Percentiles rank a stretch among this genome's conserved stretches.
These are phyloP conservation scores for Prorops nasuta DNA, from an alignment of 1,140 invertebrate genomes.

Conservation along the genomic window DNA sequence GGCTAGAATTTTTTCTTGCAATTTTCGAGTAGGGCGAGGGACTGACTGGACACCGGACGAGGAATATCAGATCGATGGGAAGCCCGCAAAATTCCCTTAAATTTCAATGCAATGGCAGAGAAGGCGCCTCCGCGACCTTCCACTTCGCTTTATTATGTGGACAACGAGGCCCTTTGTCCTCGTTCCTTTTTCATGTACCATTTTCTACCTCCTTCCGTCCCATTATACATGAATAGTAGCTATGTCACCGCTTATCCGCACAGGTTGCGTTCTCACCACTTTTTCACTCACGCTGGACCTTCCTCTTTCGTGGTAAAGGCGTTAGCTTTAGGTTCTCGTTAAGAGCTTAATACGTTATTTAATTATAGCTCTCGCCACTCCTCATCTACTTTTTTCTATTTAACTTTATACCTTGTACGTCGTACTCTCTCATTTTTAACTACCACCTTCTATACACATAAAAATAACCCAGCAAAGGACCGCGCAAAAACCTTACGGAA, in stretches of 20 bases:
- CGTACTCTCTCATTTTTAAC: too few relatives aligned
- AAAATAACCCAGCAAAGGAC: too few relatives aligned
- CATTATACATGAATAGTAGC: constrained; percentile 26
- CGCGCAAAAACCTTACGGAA: too few relatives aligned
- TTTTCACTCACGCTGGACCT: too few relatives aligned
- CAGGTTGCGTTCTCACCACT: neutral
- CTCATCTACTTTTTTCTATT: neutral
- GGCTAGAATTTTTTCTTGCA: constrained; percentile 19
- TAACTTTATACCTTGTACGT: too few relatives aligned
- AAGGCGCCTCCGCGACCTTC: neutral
- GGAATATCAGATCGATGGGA: too few relatives aligned
- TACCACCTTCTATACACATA: too few relatives aligned
- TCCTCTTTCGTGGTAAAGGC: too few relatives aligned
- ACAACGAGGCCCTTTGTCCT: constrained; percentile 24
- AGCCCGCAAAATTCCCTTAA: too few relatives aligned
- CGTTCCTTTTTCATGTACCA: constrained; percentile 29
- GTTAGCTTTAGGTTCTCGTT: constrained; percentile 8
- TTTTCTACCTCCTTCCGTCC: constrained; percentile 28
- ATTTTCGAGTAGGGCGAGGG: neutral
- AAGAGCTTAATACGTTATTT: constrained; percentile 5
- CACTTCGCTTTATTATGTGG: constrained; percentile 23
- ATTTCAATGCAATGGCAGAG: too few relatives aligned
- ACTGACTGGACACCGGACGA: too few relatives aligned
- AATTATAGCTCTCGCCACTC: constrained; percentile 11
- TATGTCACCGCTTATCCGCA: constrained; percentile 13